phyloP scores from a whole-genome alignment of 2,113 vertebrate species.

The Cryptoleucopteryx plumbea region DNA sequence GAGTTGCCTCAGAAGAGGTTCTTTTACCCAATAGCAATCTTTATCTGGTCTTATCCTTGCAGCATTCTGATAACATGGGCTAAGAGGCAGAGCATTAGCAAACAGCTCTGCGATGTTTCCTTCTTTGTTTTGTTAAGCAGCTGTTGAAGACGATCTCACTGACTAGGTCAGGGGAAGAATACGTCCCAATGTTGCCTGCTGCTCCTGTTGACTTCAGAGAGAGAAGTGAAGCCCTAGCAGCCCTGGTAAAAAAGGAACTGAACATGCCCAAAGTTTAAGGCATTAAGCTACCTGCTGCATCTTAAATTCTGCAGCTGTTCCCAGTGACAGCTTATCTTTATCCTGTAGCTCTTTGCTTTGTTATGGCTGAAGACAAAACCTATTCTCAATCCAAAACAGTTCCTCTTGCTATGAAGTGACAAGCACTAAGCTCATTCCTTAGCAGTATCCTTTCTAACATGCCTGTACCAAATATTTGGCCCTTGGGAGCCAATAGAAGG shows the following conservation, averaged over 20 bases:
- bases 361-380: not conserved
- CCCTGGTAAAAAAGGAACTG: not conserved
- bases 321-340: not conserved
- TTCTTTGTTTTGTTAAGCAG: not conserved
- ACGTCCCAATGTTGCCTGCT: not conserved
- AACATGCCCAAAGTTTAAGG: not conserved
- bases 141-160: not conserved
- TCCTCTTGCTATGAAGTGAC: not conserved
- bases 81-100: not conserved
- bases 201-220: not conserved
- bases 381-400: not conserved
- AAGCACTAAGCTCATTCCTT: not conserved
- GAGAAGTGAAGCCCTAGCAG: not conserved
- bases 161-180: not conserved
- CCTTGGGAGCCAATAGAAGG: too few species aligned
- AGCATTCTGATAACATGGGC: not conserved
- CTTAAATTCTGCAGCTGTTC: not conserved
- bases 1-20: not conserved
- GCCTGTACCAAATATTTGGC: not conserved
- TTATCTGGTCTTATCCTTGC: not conserved
- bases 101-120: not conserved
- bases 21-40: not conserved
- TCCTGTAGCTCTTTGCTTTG: not conserved
- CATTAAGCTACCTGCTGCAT: not conserved
- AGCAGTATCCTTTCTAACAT: not conserved